These are phyloP conservation scores for Rhincodon typus DNA, from an alignment of 2,797 vertebrate species.

Conservation along the genomic window DNA sequence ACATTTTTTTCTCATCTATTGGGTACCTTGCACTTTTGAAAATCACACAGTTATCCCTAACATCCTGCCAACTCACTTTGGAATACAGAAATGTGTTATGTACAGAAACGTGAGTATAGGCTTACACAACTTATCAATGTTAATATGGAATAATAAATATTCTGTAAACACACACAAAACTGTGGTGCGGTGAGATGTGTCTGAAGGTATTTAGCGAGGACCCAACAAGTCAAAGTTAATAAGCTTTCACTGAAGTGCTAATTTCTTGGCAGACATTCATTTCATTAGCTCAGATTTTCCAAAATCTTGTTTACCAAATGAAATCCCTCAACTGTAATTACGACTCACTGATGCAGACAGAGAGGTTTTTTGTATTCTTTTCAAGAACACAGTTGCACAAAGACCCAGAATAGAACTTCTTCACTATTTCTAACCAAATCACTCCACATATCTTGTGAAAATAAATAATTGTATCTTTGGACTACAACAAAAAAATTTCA, in stretches of 20 bases:
- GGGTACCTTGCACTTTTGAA: not conserved
- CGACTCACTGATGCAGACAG: not conserved
- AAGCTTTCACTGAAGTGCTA: not conserved
- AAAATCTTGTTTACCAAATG: not conserved
- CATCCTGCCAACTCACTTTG: not conserved
- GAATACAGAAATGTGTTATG: too few relatives aligned
- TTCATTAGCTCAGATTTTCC: slow-evolving; percentile 21
- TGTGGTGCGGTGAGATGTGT: not conserved
- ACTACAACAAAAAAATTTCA: not conserved
- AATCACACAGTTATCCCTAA: not conserved
- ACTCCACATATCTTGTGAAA: not conserved
- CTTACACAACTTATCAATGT: too few relatives aligned
- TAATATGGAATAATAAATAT: not conserved
- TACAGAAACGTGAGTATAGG: too few relatives aligned
- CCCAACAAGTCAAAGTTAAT: not conserved
- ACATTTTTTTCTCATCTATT: not conserved
- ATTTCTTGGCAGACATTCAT: not conserved
- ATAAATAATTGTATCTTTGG: not conserved
- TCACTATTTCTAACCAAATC: not conserved
- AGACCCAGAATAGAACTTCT: not conserved
- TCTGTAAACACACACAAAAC: not conserved
- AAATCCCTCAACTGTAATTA: not conserved
- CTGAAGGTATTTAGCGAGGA: not conserved
- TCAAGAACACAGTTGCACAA: not conserved
- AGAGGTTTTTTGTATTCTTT: not conserved